Conservation (phyloP, 1,140 invertebrate species). For the Drosophila pachea region DNA sequence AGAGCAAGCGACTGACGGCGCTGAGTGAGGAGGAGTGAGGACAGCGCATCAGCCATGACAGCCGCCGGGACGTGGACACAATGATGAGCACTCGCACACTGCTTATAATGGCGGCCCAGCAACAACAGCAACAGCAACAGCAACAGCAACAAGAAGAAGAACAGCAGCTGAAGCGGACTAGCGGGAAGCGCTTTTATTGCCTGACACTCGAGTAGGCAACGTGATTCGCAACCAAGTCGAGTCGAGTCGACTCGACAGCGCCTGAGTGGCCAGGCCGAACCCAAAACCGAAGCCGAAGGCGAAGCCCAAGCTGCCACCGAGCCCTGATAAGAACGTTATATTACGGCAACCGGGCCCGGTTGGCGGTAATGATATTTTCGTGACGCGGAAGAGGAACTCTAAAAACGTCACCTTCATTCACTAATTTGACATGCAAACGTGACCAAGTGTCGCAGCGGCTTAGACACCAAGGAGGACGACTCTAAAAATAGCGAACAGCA, state of each 20-base stretch:
- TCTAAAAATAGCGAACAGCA: constrained; percentile 1
- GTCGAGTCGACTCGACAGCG: constrained; percentile 13
- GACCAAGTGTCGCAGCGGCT: constrained; percentile 49
- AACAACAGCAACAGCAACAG: constrained; percentile 3
- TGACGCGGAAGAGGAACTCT: constrained; percentile 36
- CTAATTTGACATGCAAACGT: constrained; percentile 72
- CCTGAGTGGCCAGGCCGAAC: constrained; percentile 4
- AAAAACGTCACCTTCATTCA: constrained; percentile 35
- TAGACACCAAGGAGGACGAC: background rate
- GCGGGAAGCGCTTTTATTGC: constrained; percentile 42
- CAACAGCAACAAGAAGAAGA: background rate
- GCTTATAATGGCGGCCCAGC: constrained; percentile 51
- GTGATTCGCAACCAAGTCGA: constrained; percentile 34
- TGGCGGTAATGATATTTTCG: constrained; percentile 61
- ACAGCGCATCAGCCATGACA: constrained; percentile 29
- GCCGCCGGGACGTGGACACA: constrained; percentile 48
- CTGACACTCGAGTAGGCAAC: constrained; percentile 50
- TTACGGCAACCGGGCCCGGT: constrained; percentile 17
- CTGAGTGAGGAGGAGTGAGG: background rate
- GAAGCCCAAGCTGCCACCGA: constrained; percentile 4
- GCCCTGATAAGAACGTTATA: constrained; percentile 37
- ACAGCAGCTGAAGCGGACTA: constrained; percentile 2
- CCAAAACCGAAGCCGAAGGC: background rate
- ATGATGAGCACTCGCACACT: constrained; percentile 48
- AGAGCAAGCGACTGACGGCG: background rate